Evolutionary conservation across 2,797 vertebrate species (phyloP).

Genomic region (Lagorchestes hirsutus): DNA sequence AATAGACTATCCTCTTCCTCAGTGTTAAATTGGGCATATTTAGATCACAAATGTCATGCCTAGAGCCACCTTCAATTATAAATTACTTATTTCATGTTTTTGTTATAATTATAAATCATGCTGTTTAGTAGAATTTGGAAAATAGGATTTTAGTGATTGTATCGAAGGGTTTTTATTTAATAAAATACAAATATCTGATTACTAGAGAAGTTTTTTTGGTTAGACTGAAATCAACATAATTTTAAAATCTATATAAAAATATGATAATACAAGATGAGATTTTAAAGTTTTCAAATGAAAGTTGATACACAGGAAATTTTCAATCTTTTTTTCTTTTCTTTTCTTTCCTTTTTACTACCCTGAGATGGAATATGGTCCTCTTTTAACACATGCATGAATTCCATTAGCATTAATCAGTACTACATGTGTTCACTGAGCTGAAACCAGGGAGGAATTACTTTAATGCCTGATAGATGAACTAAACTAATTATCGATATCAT

Average conservation of each 20-base stretch:
- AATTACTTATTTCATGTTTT: conserved; percentile 22
- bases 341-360: conserved; percentile 70
- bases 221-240: neutral
- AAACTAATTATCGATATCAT: conserved; percentile 29
- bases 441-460: conserved; percentile 65
- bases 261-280: conserved; percentile 51
- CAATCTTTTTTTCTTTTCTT: conserved; percentile 67
- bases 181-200: conserved; percentile 30
- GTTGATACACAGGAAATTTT: conserved; percentile 58
- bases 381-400: conserved; percentile 55
- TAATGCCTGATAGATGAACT: conserved; percentile 52
- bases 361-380: conserved; percentile 32
- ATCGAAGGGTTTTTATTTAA: conserved; percentile 38
- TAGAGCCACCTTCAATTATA: conserved; percentile 51
- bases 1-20: conserved; percentile 34
- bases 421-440: conserved; percentile 36
- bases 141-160: conserved; percentile 25
- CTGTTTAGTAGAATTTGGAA: conserved; percentile 36
- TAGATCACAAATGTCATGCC: conserved; percentile 62
- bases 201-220: conserved; percentile 38
- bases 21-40: conserved; percentile 37
- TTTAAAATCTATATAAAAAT: conserved; percentile 18
- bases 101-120: conserved; percentile 24
- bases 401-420: conserved; percentile 68
- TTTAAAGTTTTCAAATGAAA: conserved; percentile 49